Evolutionary conservation across 2,113 vertebrate species (phyloP).

Genomic region (Dipodomys spectabilis): DNA sequence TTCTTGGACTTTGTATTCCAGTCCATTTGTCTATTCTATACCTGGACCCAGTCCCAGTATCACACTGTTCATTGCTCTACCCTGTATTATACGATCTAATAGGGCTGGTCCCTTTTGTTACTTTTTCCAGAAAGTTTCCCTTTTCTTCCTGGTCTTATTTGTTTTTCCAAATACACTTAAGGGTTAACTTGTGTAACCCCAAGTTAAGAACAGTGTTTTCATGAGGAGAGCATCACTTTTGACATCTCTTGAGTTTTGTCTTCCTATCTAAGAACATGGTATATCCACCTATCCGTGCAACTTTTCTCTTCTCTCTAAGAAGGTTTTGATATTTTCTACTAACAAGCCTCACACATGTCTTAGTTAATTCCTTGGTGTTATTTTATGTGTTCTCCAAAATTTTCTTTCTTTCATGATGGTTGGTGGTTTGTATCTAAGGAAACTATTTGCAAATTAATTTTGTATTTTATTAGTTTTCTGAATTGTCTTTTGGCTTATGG

Average conservation of each 20-base stretch:
- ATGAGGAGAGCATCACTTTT: neutral
- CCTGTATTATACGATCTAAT: neutral
- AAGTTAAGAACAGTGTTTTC: slow-evolving; percentile 27
- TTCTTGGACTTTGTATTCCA: neutral
- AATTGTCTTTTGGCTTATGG: neutral
- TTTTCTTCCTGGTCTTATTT: neutral
- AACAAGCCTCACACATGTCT: neutral
- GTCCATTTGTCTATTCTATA: neutral
- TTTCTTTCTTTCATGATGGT: neutral
- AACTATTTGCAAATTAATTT: neutral
- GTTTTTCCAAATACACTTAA: slow-evolving; percentile 14
- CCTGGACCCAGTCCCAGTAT: neutral
- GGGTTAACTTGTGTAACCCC: neutral
- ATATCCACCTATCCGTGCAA: neutral
- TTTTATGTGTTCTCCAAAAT: neutral
- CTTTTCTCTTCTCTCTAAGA: neutral
- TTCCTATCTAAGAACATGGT: neutral
- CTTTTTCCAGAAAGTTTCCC: neutral
- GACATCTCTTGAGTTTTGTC: neutral
- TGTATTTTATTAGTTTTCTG: slow-evolving; percentile 2
- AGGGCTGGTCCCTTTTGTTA: neutral
- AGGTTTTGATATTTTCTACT: slow-evolving; percentile 4
- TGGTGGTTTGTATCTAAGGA: neutral
- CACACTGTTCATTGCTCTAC: neutral
- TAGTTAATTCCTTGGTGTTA: slow-evolving; percentile 7